phyloP scores from a whole-genome alignment of 2,888 invertebrate genomes.

The Serripes groenlandicus region DNA sequence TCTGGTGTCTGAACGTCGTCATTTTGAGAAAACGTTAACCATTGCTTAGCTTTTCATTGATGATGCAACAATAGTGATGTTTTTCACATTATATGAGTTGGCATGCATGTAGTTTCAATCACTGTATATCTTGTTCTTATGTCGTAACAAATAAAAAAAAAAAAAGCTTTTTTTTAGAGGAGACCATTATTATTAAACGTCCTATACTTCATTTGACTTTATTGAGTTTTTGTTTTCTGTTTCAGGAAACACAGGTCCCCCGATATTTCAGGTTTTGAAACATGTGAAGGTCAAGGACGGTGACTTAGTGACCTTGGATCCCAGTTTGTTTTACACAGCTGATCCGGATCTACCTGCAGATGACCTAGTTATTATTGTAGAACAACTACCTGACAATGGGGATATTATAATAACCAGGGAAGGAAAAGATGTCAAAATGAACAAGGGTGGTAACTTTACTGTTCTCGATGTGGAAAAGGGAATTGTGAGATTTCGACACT shows the following conservation, averaged over 20 bases:
- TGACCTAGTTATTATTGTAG: slow-evolving; percentile 68
- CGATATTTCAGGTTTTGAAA: slow-evolving; percentile 69
- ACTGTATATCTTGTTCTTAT: too few relatives aligned
- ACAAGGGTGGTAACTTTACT: slow-evolving; percentile 68
- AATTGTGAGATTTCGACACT: slow-evolving; percentile 72
- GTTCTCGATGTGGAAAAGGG: slow-evolving; percentile 69
- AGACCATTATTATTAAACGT: too few relatives aligned
- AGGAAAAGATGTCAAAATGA: slow-evolving; percentile 70
- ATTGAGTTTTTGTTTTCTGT: not conserved
- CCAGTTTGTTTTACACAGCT: slow-evolving; percentile 68
- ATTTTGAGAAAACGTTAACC: too few relatives aligned
- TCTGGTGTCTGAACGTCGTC: too few relatives aligned
- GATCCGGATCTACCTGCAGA: slow-evolving; percentile 76
- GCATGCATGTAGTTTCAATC: too few relatives aligned
- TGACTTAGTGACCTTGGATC: slow-evolving; percentile 62
- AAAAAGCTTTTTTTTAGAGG: too few relatives aligned
- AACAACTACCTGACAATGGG: slow-evolving; percentile 70
- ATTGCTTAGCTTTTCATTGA: too few relatives aligned
- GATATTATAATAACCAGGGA: slow-evolving; percentile 66
- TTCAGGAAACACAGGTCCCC: slow-evolving; percentile 70
- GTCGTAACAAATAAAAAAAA: too few relatives aligned
- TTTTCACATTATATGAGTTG: too few relatives aligned
- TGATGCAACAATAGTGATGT: too few relatives aligned
- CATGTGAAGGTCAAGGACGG: slow-evolving; percentile 70
- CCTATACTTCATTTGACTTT: too few relatives aligned